These are phyloP conservation scores for Bufo gargarizans DNA, from an alignment of 2,113 vertebrate species.

Conservation along the genomic window DNA sequence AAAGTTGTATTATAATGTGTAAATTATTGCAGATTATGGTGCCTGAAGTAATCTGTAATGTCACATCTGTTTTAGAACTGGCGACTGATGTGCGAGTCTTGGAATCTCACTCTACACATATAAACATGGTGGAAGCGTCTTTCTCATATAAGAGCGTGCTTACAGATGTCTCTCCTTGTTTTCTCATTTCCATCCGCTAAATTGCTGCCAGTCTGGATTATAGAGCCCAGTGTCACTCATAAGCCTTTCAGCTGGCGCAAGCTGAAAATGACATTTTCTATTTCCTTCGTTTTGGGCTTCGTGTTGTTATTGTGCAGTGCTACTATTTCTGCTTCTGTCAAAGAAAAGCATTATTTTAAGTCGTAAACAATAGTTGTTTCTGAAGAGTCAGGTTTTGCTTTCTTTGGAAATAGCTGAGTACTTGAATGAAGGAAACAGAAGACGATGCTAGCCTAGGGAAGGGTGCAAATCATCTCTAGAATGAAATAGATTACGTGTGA, in stretches of 20 bases:
- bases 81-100: slow-evolving; percentile 7
- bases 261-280: slow-evolving; percentile 50
- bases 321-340: slow-evolving; percentile 33
- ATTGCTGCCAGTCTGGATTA: slow-evolving; percentile 24
- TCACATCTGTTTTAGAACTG: slow-evolving; percentile 21
- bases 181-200: slow-evolving; percentile 7
- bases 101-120: neutral
- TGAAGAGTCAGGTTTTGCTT: slow-evolving; percentile 1
- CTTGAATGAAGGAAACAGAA: slow-evolving; percentile 6
- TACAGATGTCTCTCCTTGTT: slow-evolving; percentile 5
- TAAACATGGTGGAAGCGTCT: neutral
- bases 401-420: neutral
- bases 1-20: slow-evolving; percentile 23
- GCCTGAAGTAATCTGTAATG: neutral
- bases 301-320: slow-evolving; percentile 13
- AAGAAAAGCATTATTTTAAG: slow-evolving; percentile 41
- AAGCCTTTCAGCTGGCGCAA: slow-evolving; percentile 24
- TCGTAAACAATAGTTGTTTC: neutral
- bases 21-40: slow-evolving; percentile 22
- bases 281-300: slow-evolving; percentile 6
- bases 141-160: neutral
- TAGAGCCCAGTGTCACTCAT: slow-evolving; percentile 29
- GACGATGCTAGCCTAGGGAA: slow-evolving; percentile 4
- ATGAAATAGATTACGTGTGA: neutral
- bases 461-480: neutral